Evolutionary conservation across 2,797 vertebrate genomes (phyloP).

Genomic region (Calcarius lapponicus): DNA sequence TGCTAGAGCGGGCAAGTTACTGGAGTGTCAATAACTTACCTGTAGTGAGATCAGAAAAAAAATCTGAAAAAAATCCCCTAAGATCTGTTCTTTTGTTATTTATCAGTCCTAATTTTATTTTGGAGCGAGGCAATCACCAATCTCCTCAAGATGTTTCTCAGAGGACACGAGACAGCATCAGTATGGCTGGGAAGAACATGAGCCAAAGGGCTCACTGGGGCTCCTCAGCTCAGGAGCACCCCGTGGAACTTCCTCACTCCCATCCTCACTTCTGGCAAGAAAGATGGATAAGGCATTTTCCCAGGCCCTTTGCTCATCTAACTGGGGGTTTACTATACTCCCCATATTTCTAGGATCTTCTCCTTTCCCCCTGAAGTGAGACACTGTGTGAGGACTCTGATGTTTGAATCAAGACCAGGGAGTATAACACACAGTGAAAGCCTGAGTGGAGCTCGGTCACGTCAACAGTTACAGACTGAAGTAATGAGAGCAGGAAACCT

Average conservation of each 20-base stretch:
- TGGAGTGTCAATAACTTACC: neutral
- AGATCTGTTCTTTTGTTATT: neutral
- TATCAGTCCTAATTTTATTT: neutral
- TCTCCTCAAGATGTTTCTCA: neutral
- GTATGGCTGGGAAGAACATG: accelerated
- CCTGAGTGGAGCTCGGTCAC: accelerated
- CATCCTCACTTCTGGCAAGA: neutral
- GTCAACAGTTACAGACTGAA: neutral
- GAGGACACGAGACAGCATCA: neutral
- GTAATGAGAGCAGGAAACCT: neutral
- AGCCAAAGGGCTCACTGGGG: neutral
- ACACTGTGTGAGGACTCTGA: neutral
- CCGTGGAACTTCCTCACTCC: neutral
- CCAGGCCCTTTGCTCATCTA: neutral
- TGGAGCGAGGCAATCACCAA: neutral
- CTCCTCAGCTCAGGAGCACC: neutral
- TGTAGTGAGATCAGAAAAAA: neutral
- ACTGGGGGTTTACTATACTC: neutral
- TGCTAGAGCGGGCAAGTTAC: neutral
- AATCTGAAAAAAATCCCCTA: neutral
- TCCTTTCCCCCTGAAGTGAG: neutral
- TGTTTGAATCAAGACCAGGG: neutral
- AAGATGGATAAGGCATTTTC: neutral
- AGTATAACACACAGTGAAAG: neutral
- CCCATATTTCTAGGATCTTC: neutral